A percentile compares a stretch with the other conserved stretches of the same genome.
These are phyloP conservation scores for Rotaria macrura DNA, from an alignment of 2,888 invertebrate genomes.

Conservation along the genomic window DNA sequence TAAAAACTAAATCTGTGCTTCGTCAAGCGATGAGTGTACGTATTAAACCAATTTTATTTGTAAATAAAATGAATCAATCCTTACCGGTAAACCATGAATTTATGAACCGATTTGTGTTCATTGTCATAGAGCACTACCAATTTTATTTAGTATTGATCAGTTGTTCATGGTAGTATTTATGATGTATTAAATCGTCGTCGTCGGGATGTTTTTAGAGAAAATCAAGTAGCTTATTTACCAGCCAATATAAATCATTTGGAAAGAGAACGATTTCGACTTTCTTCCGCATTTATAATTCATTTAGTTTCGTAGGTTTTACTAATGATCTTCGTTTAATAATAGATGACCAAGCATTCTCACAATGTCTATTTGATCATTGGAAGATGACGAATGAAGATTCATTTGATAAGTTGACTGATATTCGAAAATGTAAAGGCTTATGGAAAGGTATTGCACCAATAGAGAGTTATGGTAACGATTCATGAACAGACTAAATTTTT, in stretches of 20 bases:
- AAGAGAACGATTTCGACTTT: conserved; percentile 36
- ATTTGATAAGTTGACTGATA: conserved; percentile 32
- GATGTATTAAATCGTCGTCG: too few relatives aligned
- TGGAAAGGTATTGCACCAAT: conserved; percentile 32
- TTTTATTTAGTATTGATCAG: conserved; percentile 65
- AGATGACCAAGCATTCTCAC: conserved; percentile 37
- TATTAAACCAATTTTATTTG: conserved; percentile 98
- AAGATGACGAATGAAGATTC: conserved; percentile 35
- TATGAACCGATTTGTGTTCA: conserved; percentile 94
- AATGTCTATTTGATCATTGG: conserved; percentile 38
- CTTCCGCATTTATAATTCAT: conserved; percentile 23
- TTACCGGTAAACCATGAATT: conserved; percentile 82
- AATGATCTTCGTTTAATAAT: conserved; percentile 36
- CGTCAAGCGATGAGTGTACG: conserved; percentile 99
- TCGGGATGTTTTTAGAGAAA: conserved; percentile 83
- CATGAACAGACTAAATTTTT: conserved; percentile 33
- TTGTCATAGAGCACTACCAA: too few relatives aligned
- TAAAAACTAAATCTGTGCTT: conserved; percentile 97
- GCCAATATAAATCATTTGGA: conserved; percentile 99
- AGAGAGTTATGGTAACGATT: conserved; percentile 34
- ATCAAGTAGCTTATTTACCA: conserved; percentile 89
- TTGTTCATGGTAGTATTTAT: conserved; percentile 91
- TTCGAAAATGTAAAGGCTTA: conserved; percentile 35
- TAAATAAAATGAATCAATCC: conserved; percentile 99
- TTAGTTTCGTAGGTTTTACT: conserved; percentile 35